These are phyloP conservation scores for Xerus rutilus DNA, from an alignment of 2,797 vertebrate genomes.

Conservation along the genomic window DNA sequence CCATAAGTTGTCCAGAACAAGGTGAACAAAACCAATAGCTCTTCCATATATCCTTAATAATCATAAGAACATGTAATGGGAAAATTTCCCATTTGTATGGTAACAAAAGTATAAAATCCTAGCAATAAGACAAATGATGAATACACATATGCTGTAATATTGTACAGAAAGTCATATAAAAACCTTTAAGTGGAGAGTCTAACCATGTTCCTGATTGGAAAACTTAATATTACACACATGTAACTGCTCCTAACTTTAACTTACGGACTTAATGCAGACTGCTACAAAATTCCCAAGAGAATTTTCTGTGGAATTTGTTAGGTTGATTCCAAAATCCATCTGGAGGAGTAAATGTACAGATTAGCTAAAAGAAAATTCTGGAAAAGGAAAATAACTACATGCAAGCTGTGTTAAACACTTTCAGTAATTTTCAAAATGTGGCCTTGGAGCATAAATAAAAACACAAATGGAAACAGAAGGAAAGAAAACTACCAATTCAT, in stretches of 20 bases:
- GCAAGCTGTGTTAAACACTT: background rate
- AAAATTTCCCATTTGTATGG: background rate
- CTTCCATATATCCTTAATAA: background rate
- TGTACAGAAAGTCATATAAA: constrained; percentile 53
- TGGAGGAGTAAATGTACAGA: constrained; percentile 10
- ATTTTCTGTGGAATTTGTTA: constrained; percentile 43
- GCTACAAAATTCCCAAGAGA: constrained; percentile 37
- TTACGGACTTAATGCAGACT: constrained; percentile 56
- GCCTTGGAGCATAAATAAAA: background rate
- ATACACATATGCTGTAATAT: background rate
- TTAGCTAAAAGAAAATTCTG: background rate
- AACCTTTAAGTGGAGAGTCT: constrained; percentile 12
- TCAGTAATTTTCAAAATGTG: background rate
- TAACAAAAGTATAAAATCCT: background rate
- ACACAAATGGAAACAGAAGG: background rate
- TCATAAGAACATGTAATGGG: background rate
- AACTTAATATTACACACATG: constrained; percentile 51
- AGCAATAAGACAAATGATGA: constrained; percentile 35
- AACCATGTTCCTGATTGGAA: constrained; percentile 46
- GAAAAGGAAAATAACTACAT: background rate
- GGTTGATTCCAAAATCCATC: background rate
- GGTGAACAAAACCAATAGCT: background rate
- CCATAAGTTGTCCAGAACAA: background rate
- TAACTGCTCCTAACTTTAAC: constrained; percentile 65
- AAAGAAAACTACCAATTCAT: background rate